These are phyloP conservation scores for Melolontha melolontha DNA, from an alignment of 2,888 invertebrate genomes.

Conservation along the genomic window DNA sequence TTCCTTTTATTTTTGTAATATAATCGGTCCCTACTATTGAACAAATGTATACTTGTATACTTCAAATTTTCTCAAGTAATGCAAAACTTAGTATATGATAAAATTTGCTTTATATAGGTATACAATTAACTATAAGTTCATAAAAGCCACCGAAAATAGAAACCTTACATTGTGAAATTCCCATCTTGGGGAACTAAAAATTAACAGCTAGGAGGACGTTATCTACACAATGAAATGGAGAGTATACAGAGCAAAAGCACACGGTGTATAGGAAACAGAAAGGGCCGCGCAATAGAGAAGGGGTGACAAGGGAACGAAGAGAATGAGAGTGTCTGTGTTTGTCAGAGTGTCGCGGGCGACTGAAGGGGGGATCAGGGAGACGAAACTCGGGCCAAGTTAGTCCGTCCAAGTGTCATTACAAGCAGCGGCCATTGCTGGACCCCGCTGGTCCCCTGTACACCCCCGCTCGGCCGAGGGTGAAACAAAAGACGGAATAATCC, in stretches of 20 bases:
- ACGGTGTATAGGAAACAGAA: conserved; percentile 3
- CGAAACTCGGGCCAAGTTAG: conserved; percentile 61
- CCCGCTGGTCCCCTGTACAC: conserved; percentile 49
- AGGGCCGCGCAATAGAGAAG: conserved; percentile 29
- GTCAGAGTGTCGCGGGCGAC: conserved; percentile 51
- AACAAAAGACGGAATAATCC: conserved; percentile 68
- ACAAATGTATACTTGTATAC: too few species aligned
- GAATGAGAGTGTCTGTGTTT: conserved; percentile 52
- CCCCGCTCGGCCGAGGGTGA: conserved; percentile 58
- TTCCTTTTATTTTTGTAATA: too few species aligned
- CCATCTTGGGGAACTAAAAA: conserved; percentile 29
- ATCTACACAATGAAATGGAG: conserved; percentile 20
- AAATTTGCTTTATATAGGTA: too few species aligned
- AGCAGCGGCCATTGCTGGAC: conserved; percentile 64
- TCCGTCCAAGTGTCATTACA: conserved; percentile 66
- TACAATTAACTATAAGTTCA: too few species aligned
- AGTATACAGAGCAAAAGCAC: conserved; percentile 15
- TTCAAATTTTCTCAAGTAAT: too few species aligned
- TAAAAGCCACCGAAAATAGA: too few species aligned
- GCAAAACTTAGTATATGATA: too few species aligned
- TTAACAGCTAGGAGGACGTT: conserved; percentile 21
- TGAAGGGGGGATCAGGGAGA: conserved; percentile 46
- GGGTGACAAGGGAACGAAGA: conserved; percentile 32
- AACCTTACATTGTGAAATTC: too few species aligned
- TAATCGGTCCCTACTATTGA: too few species aligned